These are phyloP conservation scores for Lipotes vexillifer DNA, from an alignment of 2,113 vertebrate species.

Conservation along the genomic window DNA sequence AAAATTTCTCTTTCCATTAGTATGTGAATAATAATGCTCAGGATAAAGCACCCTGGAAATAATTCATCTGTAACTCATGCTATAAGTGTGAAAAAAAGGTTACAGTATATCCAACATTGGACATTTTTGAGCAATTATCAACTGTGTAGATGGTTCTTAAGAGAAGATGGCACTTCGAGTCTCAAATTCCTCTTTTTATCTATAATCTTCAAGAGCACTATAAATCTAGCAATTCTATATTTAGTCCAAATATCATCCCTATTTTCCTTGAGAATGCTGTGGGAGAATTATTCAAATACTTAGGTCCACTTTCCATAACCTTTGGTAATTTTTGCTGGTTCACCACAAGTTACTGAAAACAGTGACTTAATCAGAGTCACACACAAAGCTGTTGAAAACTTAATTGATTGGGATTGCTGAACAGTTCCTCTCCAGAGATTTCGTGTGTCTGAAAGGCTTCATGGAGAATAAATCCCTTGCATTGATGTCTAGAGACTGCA, in stretches of 20 bases:
- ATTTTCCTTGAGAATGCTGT: background rate
- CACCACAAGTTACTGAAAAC: background rate
- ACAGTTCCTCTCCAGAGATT: background rate
- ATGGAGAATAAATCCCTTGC: background rate
- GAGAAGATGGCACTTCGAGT: background rate
- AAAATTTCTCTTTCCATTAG: background rate
- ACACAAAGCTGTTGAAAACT: background rate
- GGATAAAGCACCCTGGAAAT: background rate
- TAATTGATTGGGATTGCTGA: background rate
- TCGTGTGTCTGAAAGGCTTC: background rate
- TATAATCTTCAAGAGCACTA: background rate
- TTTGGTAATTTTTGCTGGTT: background rate
- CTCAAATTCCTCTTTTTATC: background rate
- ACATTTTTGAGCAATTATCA: background rate
- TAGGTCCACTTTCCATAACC: background rate
- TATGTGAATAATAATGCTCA: background rate
- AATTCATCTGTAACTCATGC: background rate
- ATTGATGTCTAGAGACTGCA: background rate
- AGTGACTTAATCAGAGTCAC: background rate
- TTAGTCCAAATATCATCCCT: background rate
- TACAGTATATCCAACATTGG: no score
- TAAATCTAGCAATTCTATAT: background rate
- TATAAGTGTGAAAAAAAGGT: background rate
- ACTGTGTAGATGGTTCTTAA: background rate
- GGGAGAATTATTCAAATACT: background rate